Evolutionary conservation across 2,113 vertebrate species (phyloP).

Genomic region (Oophaga pumilio): DNA sequence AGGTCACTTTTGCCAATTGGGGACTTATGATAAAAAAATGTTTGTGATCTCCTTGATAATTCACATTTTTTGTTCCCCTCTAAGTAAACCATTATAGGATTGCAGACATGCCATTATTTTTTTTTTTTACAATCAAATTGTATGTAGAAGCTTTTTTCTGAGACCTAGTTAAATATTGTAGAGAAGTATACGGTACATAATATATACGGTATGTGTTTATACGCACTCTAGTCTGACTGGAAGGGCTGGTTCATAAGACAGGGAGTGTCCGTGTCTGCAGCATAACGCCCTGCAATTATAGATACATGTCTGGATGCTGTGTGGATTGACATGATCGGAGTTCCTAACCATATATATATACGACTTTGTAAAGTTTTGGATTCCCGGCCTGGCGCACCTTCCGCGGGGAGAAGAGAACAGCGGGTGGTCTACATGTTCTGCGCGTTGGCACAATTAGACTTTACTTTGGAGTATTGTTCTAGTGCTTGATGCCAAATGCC

Average conservation of each 20-base stretch:
- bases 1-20: no score
- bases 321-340: background rate
- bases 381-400: background rate
- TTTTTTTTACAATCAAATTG: background rate
- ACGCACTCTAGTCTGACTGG: constrained; percentile 33
- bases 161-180: background rate
- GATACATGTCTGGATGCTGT: constrained; percentile 10
- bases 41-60: background rate
- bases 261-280: constrained; percentile 47
- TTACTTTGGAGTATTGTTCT: background rate
- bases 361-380: background rate
- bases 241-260: constrained; percentile 41
- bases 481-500: background rate
- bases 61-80: background rate
- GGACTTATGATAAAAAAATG: no score
- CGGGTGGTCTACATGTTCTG: background rate
- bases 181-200: background rate
- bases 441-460: background rate
- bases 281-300: constrained; percentile 51
- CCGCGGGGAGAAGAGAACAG: background rate
- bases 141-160: background rate
- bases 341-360: background rate
- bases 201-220: constrained; percentile 2
- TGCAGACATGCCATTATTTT: background rate
- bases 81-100: background rate